A percentile compares a stretch with the other conserved stretches of the same genome.
Conservation (phyloP, 2,113 vertebrate genomes). For the Megaceryle maxima region DNA sequence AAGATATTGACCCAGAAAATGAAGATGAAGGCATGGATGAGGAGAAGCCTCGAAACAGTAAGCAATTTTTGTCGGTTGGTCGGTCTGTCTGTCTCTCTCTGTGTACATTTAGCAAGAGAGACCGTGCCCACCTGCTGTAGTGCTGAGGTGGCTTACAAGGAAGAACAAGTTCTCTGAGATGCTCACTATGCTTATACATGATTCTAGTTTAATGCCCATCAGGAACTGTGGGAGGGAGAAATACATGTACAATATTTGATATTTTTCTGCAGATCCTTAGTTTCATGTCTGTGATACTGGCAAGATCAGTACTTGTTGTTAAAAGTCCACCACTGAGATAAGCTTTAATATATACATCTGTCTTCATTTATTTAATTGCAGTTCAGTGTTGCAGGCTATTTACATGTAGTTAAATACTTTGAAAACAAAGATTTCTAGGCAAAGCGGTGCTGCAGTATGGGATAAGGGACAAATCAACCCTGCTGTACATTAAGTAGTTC, state of each 20-base stretch:
- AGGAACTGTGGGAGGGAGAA: not conserved
- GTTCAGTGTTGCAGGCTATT: not conserved
- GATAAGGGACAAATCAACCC: not conserved
- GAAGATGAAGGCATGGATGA: conserved; percentile 97
- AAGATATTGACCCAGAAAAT: conserved; percentile 98
- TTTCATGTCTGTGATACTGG: not conserved
- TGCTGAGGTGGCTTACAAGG: not conserved
- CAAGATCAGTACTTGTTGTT: not conserved
- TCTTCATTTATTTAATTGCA: not conserved
- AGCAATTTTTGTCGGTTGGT: conserved; percentile 52
- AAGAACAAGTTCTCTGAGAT: not conserved
- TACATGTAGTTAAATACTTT: not conserved
- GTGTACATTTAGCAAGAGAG: not conserved
- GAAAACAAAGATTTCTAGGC: not conserved
- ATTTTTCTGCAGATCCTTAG: not conserved
- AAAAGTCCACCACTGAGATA: not conserved
- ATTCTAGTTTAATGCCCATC: not conserved
- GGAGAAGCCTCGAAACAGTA: conserved; percentile 96
- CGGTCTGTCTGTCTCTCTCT: not conserved
- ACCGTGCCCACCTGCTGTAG: not conserved
- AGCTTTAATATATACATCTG: not conserved
- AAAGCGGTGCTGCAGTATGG: not conserved
- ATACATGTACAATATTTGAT: accelerated
- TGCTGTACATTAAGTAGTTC: not conserved
- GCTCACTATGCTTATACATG: not conserved